A percentile compares a stretch with the other conserved stretches of the same genome.
phyloP scores from a whole-genome alignment of 2,888 invertebrate species.

The Brachynemurus nebulosus region DNA sequence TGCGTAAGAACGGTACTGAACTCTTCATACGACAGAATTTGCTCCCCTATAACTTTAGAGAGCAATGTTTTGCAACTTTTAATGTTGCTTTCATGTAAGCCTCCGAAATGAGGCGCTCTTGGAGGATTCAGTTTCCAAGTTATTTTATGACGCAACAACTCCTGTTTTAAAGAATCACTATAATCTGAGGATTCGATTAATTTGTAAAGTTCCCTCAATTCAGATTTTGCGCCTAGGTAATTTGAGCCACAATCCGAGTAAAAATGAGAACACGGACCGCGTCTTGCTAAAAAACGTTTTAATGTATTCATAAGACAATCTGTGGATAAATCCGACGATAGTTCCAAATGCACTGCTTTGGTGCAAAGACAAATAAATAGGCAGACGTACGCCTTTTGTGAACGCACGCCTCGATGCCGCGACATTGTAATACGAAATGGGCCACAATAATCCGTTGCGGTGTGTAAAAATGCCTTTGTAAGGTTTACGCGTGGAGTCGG shows the following conservation, averaged over 20 bases:
- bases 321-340: conserved; percentile 16
- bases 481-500: no score
- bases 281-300: conserved; percentile 18
- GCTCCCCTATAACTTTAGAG: background rate
- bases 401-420: conserved; percentile 10
- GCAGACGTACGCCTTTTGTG: conserved; percentile 17
- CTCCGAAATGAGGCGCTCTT: background rate
- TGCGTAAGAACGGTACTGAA: background rate
- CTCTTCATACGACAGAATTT: conserved; percentile 2
- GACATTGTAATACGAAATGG: background rate
- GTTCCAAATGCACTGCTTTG: conserved; percentile 20
- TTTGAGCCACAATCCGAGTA: conserved; percentile 22
- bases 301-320: conserved; percentile 17
- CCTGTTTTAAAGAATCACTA: conserved; percentile 7
- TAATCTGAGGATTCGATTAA: background rate
- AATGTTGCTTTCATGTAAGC: background rate
- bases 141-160: conserved; percentile 6
- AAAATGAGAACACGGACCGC: conserved; percentile 16
- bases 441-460: background rate
- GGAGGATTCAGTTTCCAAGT: conserved; percentile 10
- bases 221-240: conserved; percentile 18
- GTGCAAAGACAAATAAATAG: conserved; percentile 20
- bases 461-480: background rate
- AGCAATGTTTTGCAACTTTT: background rate
- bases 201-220: conserved; percentile 6